phyloP scores from a whole-genome alignment of 2,888 invertebrate species.

The Drosophila mimica region DNA sequence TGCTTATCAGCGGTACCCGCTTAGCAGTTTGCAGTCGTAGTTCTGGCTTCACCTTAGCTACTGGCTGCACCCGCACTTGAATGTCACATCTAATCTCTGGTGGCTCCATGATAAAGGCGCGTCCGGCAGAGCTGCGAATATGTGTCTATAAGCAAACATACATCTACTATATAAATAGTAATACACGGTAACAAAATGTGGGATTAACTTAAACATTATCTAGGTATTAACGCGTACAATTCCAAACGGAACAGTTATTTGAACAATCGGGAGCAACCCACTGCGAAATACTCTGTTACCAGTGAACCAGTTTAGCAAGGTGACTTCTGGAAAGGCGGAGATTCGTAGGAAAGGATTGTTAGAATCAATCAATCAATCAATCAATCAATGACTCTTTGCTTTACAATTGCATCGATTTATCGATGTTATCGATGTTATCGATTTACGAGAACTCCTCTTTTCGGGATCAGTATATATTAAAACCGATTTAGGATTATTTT shows the following conservation, averaged over 20 bases:
- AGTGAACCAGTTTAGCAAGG: not conserved
- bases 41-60: conserved; percentile 21
- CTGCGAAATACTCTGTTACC: not conserved
- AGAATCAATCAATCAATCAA: no score
- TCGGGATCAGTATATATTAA: not conserved
- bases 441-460: not conserved
- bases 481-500: not conserved
- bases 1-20: conserved; percentile 26
- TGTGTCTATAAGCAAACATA: not conserved
- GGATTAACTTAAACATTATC: not conserved
- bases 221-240: not conserved
- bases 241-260: not conserved
- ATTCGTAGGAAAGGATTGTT: not conserved
- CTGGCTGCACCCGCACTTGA: conserved; percentile 51
- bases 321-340: not conserved
- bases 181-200: not conserved
- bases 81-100: conserved; percentile 50
- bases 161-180: conserved; percentile 1
- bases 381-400: no score
- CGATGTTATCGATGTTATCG: not conserved
- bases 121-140: conserved; percentile 33
- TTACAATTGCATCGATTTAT: not conserved
- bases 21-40: conserved; percentile 23
- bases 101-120: conserved; percentile 52
- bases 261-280: not conserved